A percentile compares a stretch with the other conserved stretches of the same genome.
phyloP scores from a whole-genome alignment of 1,140 invertebrate genomes.

The Drosophila seguyi region DNA sequence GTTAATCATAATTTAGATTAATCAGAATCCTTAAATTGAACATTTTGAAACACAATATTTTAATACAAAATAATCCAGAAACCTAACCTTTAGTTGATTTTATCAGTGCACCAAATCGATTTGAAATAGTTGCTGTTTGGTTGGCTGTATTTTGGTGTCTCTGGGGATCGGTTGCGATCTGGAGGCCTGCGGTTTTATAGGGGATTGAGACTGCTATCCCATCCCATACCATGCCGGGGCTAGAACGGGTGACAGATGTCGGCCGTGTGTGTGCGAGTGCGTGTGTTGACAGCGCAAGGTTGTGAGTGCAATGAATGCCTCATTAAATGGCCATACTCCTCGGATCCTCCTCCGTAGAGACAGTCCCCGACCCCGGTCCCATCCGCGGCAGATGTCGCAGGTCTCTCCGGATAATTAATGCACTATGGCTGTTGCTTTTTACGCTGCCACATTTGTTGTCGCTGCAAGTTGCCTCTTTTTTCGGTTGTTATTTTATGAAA shows the following conservation, averaged over 20 bases:
- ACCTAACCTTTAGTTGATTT: not conserved
- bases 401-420: constrained; percentile 79
- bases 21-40: not conserved
- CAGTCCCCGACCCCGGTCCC: constrained; percentile 1
- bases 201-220: constrained; percentile 17
- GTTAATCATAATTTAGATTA: no score
- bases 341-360: not conserved
- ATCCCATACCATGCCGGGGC: not conserved
- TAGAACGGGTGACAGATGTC: constrained; percentile 79
- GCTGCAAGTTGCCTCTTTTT: constrained; percentile 40
- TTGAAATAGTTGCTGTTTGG: constrained; percentile 45
- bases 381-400: constrained; percentile 68
- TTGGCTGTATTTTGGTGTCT: constrained; percentile 8
- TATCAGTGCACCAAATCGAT: constrained; percentile 52
- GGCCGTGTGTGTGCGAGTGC: constrained; percentile 49
- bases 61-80: not conserved
- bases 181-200: constrained; percentile 54
- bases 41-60: not conserved
- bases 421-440: constrained; percentile 79
- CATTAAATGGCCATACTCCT: constrained; percentile 65
- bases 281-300: constrained; percentile 77
- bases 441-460: constrained; percentile 69
- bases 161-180: constrained; percentile 37
- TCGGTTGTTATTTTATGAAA: constrained; percentile 61
- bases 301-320: constrained; percentile 81